These are phyloP conservation scores for Bursaphelenchus mucronatus DNA, from an alignment of 1,140 invertebrate species.

Conservation along the genomic window DNA sequence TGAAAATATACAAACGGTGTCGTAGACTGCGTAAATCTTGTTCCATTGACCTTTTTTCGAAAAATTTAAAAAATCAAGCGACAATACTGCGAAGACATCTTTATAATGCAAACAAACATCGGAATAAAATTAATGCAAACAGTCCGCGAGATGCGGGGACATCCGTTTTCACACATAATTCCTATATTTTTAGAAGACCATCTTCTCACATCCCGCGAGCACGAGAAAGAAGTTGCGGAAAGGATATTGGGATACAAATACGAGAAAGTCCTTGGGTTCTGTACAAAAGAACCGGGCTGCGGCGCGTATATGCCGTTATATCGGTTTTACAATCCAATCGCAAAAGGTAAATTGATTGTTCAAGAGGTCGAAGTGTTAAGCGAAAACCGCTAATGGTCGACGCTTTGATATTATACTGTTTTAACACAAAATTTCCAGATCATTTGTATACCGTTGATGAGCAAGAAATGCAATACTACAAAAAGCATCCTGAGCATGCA, in stretches of 20 bases:
- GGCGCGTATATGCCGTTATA: conserved; percentile 53
- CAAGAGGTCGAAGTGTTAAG: neutral
- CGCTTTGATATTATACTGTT: neutral
- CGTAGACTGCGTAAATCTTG: no score
- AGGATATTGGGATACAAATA: conserved; percentile 45
- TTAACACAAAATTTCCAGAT: conserved; percentile 27
- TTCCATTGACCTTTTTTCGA: no score
- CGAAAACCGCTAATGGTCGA: no score
- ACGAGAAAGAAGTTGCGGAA: conserved; percentile 47
- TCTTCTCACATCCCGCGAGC: conserved; percentile 42
- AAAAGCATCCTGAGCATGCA: conserved; percentile 46
- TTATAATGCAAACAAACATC: neutral
- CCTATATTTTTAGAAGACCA: conserved; percentile 47
- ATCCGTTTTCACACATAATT: neutral
- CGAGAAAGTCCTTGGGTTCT: conserved; percentile 45
- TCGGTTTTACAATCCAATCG: conserved; percentile 51
- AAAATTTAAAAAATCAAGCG: neutral
- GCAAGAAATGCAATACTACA: conserved; percentile 50
- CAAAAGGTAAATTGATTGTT: conserved; percentile 42
- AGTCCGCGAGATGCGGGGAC: neutral
- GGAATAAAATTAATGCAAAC: neutral
- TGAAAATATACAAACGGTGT: no score
- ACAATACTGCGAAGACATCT: neutral
- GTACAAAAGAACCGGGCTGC: conserved; percentile 52
- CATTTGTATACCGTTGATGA: conserved; percentile 42